Conservation (phyloP, 2,113 vertebrate species). For the Plecotus auritus region DNA sequence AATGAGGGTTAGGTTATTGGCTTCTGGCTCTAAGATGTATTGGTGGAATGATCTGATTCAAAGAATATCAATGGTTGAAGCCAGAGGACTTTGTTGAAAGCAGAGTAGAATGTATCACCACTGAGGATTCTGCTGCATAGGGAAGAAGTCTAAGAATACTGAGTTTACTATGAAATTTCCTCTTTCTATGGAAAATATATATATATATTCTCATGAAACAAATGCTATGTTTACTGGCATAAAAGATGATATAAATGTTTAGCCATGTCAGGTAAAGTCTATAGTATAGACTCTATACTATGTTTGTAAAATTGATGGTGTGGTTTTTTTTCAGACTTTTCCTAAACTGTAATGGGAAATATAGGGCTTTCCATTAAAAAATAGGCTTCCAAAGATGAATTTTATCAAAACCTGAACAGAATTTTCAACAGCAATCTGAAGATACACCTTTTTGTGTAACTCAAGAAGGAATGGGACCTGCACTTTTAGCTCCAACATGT, state of each 20-base stretch:
- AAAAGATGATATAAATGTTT: background rate
- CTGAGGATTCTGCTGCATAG: background rate
- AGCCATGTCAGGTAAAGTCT: background rate
- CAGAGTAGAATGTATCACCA: background rate
- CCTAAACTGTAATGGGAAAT: background rate
- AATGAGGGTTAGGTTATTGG: background rate
- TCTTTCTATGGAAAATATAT: background rate
- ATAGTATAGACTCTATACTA: background rate
- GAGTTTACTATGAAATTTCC: background rate
- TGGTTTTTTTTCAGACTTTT: background rate
- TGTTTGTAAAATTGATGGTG: background rate
- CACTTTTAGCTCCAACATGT: background rate
- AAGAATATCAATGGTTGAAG: background rate
- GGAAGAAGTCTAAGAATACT: background rate
- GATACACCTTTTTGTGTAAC: background rate
- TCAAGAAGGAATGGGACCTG: background rate
- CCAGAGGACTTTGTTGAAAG: background rate
- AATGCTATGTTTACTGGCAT: background rate
- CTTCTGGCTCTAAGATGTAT: background rate
- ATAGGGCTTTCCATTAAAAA: background rate
- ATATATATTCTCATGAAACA: background rate
- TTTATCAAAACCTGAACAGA: background rate
- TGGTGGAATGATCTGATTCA: background rate
- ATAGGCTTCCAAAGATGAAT: background rate
- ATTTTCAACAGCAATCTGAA: background rate